These are phyloP conservation scores for Chaetodon trifasciatus DNA, from an alignment of 2,797 vertebrate genomes.

Conservation along the genomic window DNA sequence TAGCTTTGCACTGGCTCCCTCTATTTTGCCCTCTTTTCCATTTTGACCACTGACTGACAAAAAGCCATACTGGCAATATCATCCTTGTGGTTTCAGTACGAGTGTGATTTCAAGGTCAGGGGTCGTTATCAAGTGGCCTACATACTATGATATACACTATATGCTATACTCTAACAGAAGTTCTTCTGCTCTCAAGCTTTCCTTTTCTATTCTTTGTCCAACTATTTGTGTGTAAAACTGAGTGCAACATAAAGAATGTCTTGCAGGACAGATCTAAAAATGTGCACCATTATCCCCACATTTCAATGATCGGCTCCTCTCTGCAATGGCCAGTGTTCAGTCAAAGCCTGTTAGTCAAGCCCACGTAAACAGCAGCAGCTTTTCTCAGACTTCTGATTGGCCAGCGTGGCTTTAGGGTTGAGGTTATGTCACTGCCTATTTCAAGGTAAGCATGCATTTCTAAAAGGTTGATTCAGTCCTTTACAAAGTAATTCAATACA, in stretches of 20 bases:
- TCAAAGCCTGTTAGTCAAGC: not conserved
- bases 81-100: conserved; percentile 6
- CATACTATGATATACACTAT: too few relatives aligned
- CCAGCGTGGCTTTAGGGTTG: too few relatives aligned
- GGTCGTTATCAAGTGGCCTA: not conserved
- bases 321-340: not conserved
- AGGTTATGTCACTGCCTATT: too few relatives aligned
- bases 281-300: not conserved
- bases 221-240: not conserved
- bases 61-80: conserved; percentile 14
- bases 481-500: conserved; percentile 2
- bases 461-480: not conserved
- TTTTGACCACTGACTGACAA: conserved; percentile 43
- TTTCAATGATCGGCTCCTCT: not conserved
- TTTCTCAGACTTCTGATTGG: too few relatives aligned
- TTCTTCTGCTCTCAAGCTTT: not conserved
- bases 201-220: not conserved
- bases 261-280: not conserved
- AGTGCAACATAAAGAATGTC: not conserved
- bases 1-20: conserved; percentile 16
- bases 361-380: too few relatives aligned
- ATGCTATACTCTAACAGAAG: not conserved
- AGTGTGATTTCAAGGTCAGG: conserved; percentile 4
- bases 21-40: conserved; percentile 24
- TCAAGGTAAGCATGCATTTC: not conserved